Evolutionary conservation across 2,888 invertebrate species (phyloP).

Genomic region (Calliphora vomitoria): DNA sequence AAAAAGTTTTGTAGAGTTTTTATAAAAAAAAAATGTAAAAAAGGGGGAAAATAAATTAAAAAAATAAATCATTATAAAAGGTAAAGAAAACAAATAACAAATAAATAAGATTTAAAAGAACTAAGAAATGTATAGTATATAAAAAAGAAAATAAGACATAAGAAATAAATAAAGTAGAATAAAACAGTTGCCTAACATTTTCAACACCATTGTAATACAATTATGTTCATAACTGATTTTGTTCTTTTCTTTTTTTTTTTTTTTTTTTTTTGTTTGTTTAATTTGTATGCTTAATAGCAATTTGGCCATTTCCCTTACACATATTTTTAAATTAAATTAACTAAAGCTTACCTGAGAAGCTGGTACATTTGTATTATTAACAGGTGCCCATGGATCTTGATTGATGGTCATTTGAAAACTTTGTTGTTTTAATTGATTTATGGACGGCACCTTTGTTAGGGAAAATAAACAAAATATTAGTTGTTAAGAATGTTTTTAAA

Average conservation of each 20-base stretch:
- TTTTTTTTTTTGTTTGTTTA: too few species aligned
- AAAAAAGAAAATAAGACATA: not conserved
- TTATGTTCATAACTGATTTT: not conserved
- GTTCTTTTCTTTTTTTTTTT: too few species aligned
- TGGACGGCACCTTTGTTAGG: constrained; percentile 84
- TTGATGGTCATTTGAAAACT: constrained; percentile 84
- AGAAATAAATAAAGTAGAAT: constrained; percentile 32
- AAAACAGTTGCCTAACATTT: constrained; percentile 48
- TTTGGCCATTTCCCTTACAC: constrained; percentile 20
- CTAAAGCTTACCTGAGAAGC: constrained; percentile 82
- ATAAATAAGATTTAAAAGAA: constrained; percentile 50
- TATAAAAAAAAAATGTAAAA: constrained; percentile 43
- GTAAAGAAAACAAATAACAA: constrained; percentile 56
- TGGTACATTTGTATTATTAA: constrained; percentile 79
- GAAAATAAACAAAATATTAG: constrained; percentile 7
- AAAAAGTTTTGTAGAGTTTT: constrained; percentile 53
- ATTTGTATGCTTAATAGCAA: not conserved
- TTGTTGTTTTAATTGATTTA: constrained; percentile 85
- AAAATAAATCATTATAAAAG: constrained; percentile 63
- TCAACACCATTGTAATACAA: constrained; percentile 24
- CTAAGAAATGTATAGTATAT: constrained; percentile 22
- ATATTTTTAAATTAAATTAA: not conserved
- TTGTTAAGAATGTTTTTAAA: constrained; percentile 5
- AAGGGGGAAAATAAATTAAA: constrained; percentile 52
- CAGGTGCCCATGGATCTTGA: constrained; percentile 85